phyloP scores from a whole-genome alignment of 2,113 vertebrate genomes.

The Ameiurus melas region DNA sequence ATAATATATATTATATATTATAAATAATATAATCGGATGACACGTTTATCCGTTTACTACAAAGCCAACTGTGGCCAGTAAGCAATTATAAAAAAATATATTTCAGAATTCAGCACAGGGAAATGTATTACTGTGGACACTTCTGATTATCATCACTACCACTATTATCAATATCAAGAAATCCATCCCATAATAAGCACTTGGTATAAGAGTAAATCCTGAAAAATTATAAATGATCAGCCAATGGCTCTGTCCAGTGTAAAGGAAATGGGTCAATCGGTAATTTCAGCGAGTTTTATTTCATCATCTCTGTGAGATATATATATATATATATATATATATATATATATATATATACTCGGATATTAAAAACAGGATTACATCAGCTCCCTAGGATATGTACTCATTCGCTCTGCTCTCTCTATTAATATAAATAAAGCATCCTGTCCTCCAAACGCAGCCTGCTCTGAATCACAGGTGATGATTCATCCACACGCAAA shows the following conservation, averaged over 20 bases:
- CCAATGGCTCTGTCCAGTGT: background rate
- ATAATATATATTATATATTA: too few relatives aligned
- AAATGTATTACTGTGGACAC: background rate
- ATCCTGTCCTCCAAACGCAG: background rate
- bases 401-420: background rate
- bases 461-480: background rate
- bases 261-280: background rate
- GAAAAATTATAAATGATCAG: background rate
- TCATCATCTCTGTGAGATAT: background rate
- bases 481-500: background rate
- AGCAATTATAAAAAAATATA: background rate
- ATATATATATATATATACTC: too few relatives aligned
- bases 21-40: background rate
- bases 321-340: too few relatives aligned
- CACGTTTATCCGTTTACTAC: background rate
- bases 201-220: background rate
- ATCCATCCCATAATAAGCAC: slow-evolving; percentile 1
- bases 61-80: background rate
- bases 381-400: background rate
- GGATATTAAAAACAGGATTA: slow-evolving; percentile 5
- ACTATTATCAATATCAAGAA: background rate
- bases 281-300: background rate
- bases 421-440: background rate
- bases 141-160: background rate
- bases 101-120: too few relatives aligned